phyloP scores from a whole-genome alignment of 2,113 vertebrate species.

The Dunckerocampus dactyliophorus region DNA sequence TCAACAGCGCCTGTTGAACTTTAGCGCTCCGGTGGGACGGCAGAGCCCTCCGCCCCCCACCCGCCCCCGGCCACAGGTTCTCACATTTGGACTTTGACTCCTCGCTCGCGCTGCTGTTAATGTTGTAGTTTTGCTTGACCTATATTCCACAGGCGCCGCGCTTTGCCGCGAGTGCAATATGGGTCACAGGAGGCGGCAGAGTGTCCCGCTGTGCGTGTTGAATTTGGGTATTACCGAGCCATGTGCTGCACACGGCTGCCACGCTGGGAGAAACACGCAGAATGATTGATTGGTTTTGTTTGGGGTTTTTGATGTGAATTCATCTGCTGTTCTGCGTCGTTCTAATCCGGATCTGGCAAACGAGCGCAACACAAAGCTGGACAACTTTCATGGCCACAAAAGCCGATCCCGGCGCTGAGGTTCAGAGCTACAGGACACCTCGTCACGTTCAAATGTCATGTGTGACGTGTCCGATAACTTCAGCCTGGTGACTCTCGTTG shows the following conservation, averaged over 20 bases:
- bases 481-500: neutral
- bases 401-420: too few relatives aligned
- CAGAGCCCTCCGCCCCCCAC: too few relatives aligned
- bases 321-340: too few relatives aligned
- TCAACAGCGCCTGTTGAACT: too few relatives aligned
- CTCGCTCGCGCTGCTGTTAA: conserved; percentile 60
- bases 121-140: conserved; percentile 71
- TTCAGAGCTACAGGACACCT: neutral
- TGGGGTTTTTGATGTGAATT: too few relatives aligned
- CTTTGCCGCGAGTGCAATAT: conserved; percentile 33
- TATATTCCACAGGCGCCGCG: conserved; percentile 51
- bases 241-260: conserved; percentile 14
- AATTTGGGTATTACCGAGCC: conserved; percentile 10
- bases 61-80: conserved; percentile 8
- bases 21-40: neutral
- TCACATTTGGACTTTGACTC: conserved; percentile 66
- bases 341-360: too few relatives aligned
- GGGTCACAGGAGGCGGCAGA: conserved; percentile 52
- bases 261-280: too few relatives aligned
- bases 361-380: too few relatives aligned
- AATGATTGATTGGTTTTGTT: too few relatives aligned
- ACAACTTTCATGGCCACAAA: too few relatives aligned
- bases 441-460: neutral
- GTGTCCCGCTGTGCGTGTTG: conserved; percentile 10
- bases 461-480: neutral